phyloP scores from a whole-genome alignment of 2,888 invertebrate genomes.

The Parascotia fuliginaria region DNA sequence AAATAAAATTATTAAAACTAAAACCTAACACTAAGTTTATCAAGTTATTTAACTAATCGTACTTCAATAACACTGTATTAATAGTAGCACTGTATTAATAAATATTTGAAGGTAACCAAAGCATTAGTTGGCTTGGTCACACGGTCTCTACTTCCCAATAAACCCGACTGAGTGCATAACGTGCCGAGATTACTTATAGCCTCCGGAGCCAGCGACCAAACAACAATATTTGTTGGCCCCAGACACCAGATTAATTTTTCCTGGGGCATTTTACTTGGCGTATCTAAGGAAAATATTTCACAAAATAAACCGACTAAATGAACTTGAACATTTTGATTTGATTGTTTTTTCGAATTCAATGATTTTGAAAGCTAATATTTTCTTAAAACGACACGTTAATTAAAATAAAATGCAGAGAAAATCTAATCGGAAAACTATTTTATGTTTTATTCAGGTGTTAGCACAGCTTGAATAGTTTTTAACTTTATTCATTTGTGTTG shows the following conservation, averaged over 20 bases:
- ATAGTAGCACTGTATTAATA: constrained; percentile 40
- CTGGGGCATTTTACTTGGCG: constrained; percentile 67
- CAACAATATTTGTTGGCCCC: constrained; percentile 79
- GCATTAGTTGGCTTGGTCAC: constrained; percentile 53
- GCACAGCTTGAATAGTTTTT: constrained; percentile 23
- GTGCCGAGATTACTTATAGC: constrained; percentile 81
- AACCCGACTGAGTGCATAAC: constrained; percentile 77
- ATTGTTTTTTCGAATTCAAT: constrained; percentile 21
- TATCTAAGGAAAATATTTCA: constrained; percentile 46
- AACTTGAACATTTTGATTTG: constrained; percentile 34
- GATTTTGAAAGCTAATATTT: constrained; percentile 11
- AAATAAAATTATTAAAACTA: no score
- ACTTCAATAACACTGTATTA: constrained; percentile 22
- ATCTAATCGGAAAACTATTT: not conserved
- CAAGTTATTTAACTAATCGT: no score
- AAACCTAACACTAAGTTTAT: no score
- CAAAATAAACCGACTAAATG: constrained; percentile 34
- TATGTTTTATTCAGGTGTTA: not conserved
- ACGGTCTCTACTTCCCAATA: constrained; percentile 73
- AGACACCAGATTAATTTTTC: constrained; percentile 81
- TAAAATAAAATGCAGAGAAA: constrained; percentile 13
- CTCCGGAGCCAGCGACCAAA: constrained; percentile 68
- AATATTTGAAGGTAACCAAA: constrained; percentile 41
- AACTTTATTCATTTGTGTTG: constrained; percentile 35
- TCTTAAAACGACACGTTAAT: constrained; percentile 7